Percentiles rank a stretch among this genome's conserved stretches.
These are phyloP conservation scores for Troglohyphantes excavatus DNA, from an alignment of 2,888 invertebrate species.

Conservation along the genomic window DNA sequence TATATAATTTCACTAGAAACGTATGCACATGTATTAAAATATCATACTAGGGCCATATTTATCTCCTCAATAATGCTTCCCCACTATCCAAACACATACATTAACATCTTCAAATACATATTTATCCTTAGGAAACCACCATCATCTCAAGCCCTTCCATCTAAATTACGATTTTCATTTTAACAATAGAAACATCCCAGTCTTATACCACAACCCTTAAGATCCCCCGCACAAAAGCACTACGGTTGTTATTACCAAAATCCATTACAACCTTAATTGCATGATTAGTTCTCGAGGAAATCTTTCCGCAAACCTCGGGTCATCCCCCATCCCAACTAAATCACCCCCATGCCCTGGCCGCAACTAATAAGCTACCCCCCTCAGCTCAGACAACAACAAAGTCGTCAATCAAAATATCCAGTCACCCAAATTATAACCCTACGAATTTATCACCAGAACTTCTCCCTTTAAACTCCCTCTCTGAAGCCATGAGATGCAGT, in stretches of 20 bases:
- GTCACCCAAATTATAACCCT: conserved; percentile 73
- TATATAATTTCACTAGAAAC: too few species aligned
- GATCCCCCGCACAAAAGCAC: background rate
- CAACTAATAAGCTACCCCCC: conserved; percentile 60
- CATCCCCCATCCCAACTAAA: conserved; percentile 19
- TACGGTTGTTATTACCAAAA: conserved; percentile 29
- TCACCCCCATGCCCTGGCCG: conserved; percentile 29
- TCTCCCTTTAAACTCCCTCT: conserved; percentile 11
- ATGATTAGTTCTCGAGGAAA: conserved; percentile 46
- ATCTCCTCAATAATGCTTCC: too few species aligned
- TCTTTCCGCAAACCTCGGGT: conserved; percentile 20
- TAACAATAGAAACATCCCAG: background rate
- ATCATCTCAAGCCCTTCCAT: background rate
- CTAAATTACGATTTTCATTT: conserved; percentile 4
- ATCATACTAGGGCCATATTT: too few species aligned
- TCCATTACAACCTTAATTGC: conserved; percentile 52
- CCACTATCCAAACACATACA: too few species aligned
- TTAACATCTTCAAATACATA: too few species aligned
- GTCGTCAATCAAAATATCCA: conserved; percentile 62
- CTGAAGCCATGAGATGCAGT: background rate
- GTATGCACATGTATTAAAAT: too few species aligned
- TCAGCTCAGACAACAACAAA: conserved; percentile 44
- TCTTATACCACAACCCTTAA: background rate
- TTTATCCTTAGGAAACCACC: background rate
- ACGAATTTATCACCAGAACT: conserved; percentile 61